Percentiles rank a stretch among this genome's conserved stretches.
These are phyloP conservation scores for Cryptomyrus ogoouensis DNA, from an alignment of 2,113 vertebrate species.

Conservation along the genomic window DNA sequence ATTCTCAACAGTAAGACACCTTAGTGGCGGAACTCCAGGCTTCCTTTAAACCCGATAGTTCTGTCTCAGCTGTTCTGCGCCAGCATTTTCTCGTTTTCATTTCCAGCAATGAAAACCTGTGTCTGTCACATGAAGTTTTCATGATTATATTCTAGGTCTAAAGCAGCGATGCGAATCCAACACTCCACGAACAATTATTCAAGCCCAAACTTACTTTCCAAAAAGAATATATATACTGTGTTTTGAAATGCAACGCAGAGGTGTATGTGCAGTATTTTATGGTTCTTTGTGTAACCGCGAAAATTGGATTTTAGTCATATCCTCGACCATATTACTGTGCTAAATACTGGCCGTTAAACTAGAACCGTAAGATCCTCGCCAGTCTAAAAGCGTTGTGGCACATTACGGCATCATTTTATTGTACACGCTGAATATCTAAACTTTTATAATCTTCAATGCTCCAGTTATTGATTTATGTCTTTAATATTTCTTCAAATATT, in stretches of 20 bases:
- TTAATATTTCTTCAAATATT: constrained; percentile 86
- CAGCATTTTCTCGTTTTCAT: constrained; percentile 19
- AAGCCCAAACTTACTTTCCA: constrained; percentile 19
- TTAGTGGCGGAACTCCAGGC: constrained; percentile 36
- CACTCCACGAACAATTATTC: constrained; percentile 45
- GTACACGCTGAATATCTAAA: constrained; percentile 62
- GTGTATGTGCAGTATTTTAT: constrained; percentile 21
- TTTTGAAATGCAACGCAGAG: constrained; percentile 40
- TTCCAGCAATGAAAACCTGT: not conserved
- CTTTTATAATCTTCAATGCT: constrained; percentile 70
- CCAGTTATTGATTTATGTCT: constrained; percentile 65
- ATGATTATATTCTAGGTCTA: constrained; percentile 27
- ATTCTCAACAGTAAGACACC: constrained; percentile 22
- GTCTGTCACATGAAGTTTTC: constrained; percentile 36
- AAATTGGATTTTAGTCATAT: constrained; percentile 45
- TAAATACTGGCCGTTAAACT: constrained; percentile 49
- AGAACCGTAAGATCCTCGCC: constrained; percentile 47
- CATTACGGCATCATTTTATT: constrained; percentile 65
- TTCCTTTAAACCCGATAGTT: constrained; percentile 39
- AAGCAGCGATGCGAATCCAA: constrained; percentile 39
- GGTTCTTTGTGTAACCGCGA: constrained; percentile 46
- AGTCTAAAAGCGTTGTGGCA: constrained; percentile 46
- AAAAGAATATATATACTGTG: constrained; percentile 30
- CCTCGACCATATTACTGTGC: constrained; percentile 69
- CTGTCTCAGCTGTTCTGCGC: constrained; percentile 43